Conservation (phyloP, 1,140 invertebrate genomes). For the Conus betulinus region DNA sequence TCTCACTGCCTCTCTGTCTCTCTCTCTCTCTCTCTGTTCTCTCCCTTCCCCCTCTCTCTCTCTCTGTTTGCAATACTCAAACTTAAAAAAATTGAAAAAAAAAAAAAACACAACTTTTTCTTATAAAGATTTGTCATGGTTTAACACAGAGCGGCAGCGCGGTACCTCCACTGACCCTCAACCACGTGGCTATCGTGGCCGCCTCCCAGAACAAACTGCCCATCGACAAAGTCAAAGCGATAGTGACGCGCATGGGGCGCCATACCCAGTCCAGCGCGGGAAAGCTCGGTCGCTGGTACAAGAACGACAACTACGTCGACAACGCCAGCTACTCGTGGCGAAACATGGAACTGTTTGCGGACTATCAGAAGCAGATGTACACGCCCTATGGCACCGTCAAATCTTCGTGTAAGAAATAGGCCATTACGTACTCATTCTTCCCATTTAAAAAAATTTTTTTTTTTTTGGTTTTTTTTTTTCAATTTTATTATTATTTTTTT, state of each 20-base stretch:
- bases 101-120: no score
- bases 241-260: conserved; percentile 38
- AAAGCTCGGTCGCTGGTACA: conserved; percentile 45
- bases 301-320: conserved; percentile 45
- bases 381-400: conserved; percentile 33
- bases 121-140: no score
- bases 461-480: no score
- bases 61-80: neutral
- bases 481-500: no score
- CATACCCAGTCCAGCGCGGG: conserved; percentile 39
- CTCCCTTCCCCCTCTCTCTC: neutral
- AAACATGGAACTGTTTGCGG: conserved; percentile 43
- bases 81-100: no score
- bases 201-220: conserved; percentile 48
- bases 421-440: no score
- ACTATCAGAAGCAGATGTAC: conserved; percentile 47
- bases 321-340: conserved; percentile 45
- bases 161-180: conserved; percentile 31
- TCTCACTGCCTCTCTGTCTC: no score
- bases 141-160: neutral
- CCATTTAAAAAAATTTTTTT: no score
- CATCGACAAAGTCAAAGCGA: conserved; percentile 28
- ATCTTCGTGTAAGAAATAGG: conserved; percentile 32
- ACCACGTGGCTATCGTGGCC: conserved; percentile 42
- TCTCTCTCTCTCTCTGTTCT: neutral